Evolutionary conservation across 1,140 invertebrate genomes (phyloP).

Genomic region (Antheraea mylitta): DNA sequence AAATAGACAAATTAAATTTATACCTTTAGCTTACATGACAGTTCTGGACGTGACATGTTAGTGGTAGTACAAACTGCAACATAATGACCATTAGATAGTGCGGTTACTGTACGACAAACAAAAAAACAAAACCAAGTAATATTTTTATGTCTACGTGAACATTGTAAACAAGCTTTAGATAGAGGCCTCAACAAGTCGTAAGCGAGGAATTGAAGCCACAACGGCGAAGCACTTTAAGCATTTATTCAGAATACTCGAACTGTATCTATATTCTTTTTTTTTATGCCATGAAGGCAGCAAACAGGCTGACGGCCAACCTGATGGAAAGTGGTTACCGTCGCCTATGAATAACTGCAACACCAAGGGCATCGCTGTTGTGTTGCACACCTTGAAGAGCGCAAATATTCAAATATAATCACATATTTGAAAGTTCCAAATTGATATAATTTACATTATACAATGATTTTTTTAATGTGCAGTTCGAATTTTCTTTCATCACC

Average conservation of each 20-base stretch:
- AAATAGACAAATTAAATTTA: conserved; percentile 76
- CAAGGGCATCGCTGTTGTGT: too few species aligned
- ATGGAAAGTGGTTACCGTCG: too few species aligned
- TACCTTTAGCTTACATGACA: conserved; percentile 79
- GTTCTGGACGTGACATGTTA: conserved; percentile 79
- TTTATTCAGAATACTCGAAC: conserved; percentile 62
- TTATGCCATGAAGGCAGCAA: too few species aligned
- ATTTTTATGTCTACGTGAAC: conserved; percentile 76
- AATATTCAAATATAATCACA: conserved; percentile 2
- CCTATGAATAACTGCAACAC: too few species aligned
- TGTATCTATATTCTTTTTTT: too few species aligned
- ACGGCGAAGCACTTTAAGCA: conserved; percentile 72
- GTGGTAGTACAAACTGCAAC: conserved; percentile 79
- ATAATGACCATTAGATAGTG: conserved; percentile 78
- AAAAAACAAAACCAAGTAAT: conserved; percentile 69
- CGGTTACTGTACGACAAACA: conserved; percentile 78
- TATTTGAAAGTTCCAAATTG: too few species aligned
- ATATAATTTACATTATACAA: too few species aligned
- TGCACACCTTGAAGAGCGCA: too few species aligned
- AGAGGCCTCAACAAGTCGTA: conserved; percentile 64
- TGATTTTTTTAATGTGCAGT: conserved; percentile 27
- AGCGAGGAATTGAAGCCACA: conserved; percentile 72
- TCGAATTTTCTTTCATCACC: conserved; percentile 64
- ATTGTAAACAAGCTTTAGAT: conserved; percentile 70
- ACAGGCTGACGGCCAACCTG: too few species aligned